A percentile compares a stretch with the other conserved stretches of the same genome.
Evolutionary conservation across 2,888 invertebrate species (phyloP).

Genomic region (Drosophila kanekoi): DNA sequence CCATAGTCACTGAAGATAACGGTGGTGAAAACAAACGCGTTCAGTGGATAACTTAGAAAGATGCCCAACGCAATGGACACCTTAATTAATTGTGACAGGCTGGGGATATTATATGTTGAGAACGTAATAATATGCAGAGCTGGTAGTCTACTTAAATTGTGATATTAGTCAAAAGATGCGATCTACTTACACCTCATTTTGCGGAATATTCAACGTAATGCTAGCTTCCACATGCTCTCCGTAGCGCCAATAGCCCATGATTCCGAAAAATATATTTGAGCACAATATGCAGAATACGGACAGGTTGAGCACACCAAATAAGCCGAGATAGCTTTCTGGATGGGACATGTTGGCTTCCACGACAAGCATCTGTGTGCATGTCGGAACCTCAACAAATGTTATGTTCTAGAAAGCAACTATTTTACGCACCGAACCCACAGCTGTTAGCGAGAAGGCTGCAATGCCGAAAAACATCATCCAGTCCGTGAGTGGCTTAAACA

Average conservation of each 20-base stretch:
- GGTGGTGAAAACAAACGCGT: slow-evolving; percentile 98
- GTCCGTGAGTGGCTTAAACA: slow-evolving; percentile 85
- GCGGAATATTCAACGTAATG: slow-evolving; percentile 94
- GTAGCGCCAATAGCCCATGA: slow-evolving; percentile 95
- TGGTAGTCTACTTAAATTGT: too few species aligned
- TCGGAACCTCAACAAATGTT: neutral
- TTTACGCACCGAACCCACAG: slow-evolving; percentile 90
- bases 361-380: slow-evolving; percentile 91
- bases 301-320: slow-evolving; percentile 93
- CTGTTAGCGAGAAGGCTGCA: slow-evolving; percentile 95
- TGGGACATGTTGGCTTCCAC: slow-evolving; percentile 97
- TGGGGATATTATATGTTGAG: slow-evolving; percentile 66
- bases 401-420: too few species aligned
- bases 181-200: slow-evolving; percentile 88
- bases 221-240: slow-evolving; percentile 90
- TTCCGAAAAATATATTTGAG: slow-evolving; percentile 92
- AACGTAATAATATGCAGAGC: too few species aligned
- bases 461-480: slow-evolving; percentile 95
- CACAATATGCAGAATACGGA: slow-evolving; percentile 93
- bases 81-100: slow-evolving; percentile 91
- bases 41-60: slow-evolving; percentile 96
- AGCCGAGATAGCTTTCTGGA: slow-evolving; percentile 94
- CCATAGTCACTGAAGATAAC: slow-evolving; percentile 90
- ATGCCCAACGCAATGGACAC: slow-evolving; percentile 93
- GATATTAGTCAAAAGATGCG: too few species aligned